phyloP scores from a whole-genome alignment of 2,113 vertebrate genomes.

The Passer domesticus region DNA sequence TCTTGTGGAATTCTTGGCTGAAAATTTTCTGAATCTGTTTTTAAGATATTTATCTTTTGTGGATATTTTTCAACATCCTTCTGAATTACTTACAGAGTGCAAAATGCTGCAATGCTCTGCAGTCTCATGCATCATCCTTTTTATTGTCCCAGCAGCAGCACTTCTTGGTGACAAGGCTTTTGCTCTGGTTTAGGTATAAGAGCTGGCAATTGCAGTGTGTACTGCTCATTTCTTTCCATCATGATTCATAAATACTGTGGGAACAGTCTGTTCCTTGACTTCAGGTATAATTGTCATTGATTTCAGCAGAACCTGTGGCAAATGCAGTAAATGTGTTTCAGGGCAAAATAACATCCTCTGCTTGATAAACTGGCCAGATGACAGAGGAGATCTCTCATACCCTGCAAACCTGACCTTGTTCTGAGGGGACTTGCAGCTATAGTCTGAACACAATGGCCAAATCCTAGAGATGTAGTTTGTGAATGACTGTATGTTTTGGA shows the following conservation, averaged over 20 bases:
- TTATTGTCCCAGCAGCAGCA: not conserved
- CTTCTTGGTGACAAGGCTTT: not conserved
- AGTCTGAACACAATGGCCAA: not conserved
- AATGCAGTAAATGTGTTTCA: not conserved
- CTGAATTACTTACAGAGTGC: slow-evolving; percentile 2
- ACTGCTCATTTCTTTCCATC: not conserved
- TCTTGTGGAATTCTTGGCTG: not conserved
- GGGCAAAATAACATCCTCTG: not conserved
- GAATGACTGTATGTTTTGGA: not conserved
- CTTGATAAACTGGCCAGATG: not conserved
- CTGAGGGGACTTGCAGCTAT: not conserved
- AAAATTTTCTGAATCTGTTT: not conserved
- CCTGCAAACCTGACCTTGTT: not conserved
- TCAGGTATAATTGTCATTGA: not conserved
- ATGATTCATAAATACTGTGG: not conserved
- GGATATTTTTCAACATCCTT: not conserved
- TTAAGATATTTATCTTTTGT: slow-evolving; percentile 6
- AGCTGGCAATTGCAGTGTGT: not conserved
- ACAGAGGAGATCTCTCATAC: not conserved
- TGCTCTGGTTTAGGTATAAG: not conserved
- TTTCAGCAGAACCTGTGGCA: not conserved
- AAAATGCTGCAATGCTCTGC: not conserved
- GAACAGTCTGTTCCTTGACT: not conserved
- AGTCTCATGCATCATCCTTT: not conserved
- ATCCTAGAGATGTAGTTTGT: not conserved